Conservation (phyloP, 2,888 invertebrate genomes). For the Liopterus haemorrhoidalis region DNA sequence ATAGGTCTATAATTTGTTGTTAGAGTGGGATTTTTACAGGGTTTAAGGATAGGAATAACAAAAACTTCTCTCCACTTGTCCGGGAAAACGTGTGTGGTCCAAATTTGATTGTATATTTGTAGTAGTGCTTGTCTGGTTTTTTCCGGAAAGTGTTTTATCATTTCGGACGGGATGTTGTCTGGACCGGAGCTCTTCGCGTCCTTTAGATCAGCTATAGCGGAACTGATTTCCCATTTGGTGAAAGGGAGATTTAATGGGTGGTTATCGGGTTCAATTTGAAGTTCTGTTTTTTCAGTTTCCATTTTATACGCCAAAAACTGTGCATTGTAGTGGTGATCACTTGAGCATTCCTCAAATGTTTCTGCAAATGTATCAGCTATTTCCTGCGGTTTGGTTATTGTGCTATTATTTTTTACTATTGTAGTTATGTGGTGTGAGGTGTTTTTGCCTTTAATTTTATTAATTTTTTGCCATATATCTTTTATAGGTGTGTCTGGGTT, state of each 20-base stretch:
- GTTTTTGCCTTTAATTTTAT: background rate
- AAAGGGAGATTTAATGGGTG: background rate
- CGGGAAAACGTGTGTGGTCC: background rate
- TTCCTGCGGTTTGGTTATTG: background rate
- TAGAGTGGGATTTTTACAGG: background rate
- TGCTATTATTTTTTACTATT: background rate
- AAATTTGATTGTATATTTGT: background rate
- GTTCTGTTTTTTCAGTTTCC: background rate
- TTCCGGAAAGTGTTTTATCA: background rate
- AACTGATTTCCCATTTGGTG: background rate
- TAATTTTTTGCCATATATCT: background rate
- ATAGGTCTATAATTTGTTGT: conserved; percentile 13
- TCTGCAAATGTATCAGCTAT: background rate
- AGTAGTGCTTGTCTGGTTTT: background rate
- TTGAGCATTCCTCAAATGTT: background rate
- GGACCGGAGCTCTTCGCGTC: background rate
- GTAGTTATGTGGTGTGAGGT: background rate
- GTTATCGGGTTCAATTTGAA: background rate
- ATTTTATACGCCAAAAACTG: background rate
- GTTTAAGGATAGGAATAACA: conserved; percentile 1
- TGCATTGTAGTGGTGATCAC: background rate
- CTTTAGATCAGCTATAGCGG: background rate
- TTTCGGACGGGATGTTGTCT: conserved; percentile 1
- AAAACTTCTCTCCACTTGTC: background rate
- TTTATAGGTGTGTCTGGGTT: background rate